A percentile compares a stretch with the other conserved stretches of the same genome.
These are phyloP conservation scores for Rhagonycha fulva DNA, from an alignment of 2,888 invertebrate species.

Conservation along the genomic window DNA sequence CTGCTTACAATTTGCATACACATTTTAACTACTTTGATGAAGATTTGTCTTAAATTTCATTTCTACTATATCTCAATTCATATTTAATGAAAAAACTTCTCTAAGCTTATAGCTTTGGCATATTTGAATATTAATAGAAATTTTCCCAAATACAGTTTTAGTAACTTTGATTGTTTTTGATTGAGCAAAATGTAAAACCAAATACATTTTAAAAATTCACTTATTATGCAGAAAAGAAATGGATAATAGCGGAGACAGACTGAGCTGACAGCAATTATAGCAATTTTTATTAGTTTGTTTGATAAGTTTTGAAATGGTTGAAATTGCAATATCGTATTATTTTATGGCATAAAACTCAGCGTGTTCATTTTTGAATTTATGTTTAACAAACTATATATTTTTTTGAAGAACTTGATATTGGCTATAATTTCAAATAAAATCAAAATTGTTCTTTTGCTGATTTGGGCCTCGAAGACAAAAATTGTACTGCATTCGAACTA, in stretches of 20 bases:
- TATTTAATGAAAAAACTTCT: neutral
- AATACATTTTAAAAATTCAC: neutral
- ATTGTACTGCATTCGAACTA: too few species aligned
- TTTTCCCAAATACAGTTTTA: neutral
- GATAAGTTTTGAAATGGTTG: neutral
- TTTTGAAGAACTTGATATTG: too few species aligned
- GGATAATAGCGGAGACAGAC: too few species aligned
- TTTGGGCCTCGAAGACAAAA: too few species aligned
- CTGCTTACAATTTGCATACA: too few species aligned
- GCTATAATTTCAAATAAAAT: too few species aligned
- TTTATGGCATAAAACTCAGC: neutral
- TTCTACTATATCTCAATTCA: neutral
- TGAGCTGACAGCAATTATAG: too few species aligned
- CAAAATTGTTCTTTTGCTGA: too few species aligned
- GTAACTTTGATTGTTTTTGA: neutral
- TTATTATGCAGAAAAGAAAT: neutral
- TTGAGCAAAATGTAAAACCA: neutral
- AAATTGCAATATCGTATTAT: neutral
- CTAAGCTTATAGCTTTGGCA: neutral
- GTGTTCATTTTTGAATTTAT: too few species aligned
- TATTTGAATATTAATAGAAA: neutral
- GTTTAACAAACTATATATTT: too few species aligned
- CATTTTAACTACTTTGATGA: neutral
- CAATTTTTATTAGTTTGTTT: too few species aligned
- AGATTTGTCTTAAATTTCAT: neutral